Conservation (phyloP, 2,113 vertebrate species). For the Physeter macrocephalus region DNA sequence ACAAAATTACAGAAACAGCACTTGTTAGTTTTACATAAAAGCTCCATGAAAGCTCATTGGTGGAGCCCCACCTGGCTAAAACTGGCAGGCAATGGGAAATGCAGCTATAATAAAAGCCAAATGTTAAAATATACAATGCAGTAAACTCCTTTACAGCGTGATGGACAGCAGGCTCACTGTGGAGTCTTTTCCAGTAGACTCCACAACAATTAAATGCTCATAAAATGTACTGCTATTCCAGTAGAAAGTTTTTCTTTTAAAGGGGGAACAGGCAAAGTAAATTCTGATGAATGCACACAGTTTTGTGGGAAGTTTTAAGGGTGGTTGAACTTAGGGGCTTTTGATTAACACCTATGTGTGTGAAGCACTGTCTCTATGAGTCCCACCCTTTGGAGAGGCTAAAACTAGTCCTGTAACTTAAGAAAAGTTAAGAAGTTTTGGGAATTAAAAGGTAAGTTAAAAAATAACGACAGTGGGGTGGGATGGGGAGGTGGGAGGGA, state of each 20-base stretch:
- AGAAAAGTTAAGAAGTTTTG: not conserved
- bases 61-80: slow-evolving; percentile 72
- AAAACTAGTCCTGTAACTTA: not conserved
- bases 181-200: not conserved
- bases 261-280: not conserved
- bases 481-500: too few species aligned
- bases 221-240: not conserved
- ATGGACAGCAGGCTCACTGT: slow-evolving; percentile 63
- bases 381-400: not conserved
- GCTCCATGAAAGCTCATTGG: slow-evolving; percentile 68
- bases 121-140: not conserved
- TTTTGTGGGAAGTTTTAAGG: not conserved
- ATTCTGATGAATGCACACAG: not conserved
- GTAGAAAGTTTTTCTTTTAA: not conserved
- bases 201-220: not conserved
- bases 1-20: slow-evolving; percentile 40
- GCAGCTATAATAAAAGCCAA: slow-evolving; percentile 63
- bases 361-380: not conserved
- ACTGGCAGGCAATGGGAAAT: slow-evolving; percentile 56
- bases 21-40: slow-evolving; percentile 71
- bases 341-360: not conserved
- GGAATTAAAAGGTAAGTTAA: not conserved
- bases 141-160: slow-evolving; percentile 64
- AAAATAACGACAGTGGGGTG: not conserved
- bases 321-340: not conserved